phyloP scores from a whole-genome alignment of 2,797 vertebrate species.

The Coendou prehensilis region DNA sequence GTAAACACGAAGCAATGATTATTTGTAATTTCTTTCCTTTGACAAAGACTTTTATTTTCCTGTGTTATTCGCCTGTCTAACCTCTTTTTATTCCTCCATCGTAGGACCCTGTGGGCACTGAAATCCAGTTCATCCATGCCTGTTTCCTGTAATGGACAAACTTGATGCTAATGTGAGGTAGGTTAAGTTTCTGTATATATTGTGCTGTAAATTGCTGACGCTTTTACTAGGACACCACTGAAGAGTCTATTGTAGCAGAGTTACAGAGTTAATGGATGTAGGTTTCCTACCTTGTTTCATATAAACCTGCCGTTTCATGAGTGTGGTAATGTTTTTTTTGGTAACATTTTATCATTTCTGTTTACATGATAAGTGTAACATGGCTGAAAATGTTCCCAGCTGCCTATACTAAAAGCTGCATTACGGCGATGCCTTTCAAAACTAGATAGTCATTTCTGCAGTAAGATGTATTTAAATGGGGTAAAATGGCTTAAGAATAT shows the following conservation, averaged over 20 bases:
- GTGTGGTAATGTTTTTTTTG: not conserved
- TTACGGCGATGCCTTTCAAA: conserved; percentile 4
- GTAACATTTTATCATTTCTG: conserved; percentile 1
- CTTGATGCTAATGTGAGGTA: conserved; percentile 92
- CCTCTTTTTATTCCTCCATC: conserved; percentile 18
- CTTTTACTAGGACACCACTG: not conserved
- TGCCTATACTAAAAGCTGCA: conserved; percentile 2
- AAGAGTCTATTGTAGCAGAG: not conserved
- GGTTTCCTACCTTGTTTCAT: conserved; percentile 37
- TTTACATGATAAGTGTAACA: conserved; percentile 22
- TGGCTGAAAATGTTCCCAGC: conserved; percentile 26
- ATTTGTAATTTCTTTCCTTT: not conserved
- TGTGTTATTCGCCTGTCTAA: conserved; percentile 17
- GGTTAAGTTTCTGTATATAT: conserved; percentile 49
- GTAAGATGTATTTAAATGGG: not conserved
- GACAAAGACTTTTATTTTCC: conserved; percentile 29
- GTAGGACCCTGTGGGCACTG: conserved; percentile 88
- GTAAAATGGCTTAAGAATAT: conserved; percentile 8
- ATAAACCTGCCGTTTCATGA: not conserved
- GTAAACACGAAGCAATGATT: conserved; percentile 16
- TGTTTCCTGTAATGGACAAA: conserved; percentile 92
- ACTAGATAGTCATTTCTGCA: conserved; percentile 28
- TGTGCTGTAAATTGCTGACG: not conserved
- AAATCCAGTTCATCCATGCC: conserved; percentile 86
- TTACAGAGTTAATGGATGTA: not conserved